A percentile compares a stretch with the other conserved stretches of the same genome.
Conservation (phyloP, 1,140 invertebrate genomes). For the Dendrolimus kikuchii region DNA sequence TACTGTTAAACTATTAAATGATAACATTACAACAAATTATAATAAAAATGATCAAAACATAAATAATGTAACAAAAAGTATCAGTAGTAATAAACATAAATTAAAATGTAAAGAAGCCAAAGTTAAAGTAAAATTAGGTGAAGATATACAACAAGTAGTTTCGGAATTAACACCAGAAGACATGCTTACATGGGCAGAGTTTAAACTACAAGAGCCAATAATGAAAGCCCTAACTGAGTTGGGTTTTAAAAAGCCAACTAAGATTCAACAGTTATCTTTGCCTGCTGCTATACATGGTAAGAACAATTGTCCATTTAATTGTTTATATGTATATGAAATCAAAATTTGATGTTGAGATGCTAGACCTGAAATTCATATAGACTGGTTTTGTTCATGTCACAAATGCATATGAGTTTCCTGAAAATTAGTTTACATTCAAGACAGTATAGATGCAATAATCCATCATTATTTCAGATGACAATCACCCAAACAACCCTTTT, state of each 20-base stretch:
- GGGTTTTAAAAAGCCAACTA: slow-evolving; percentile 86
- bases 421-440: too few species aligned
- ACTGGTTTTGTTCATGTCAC: too few species aligned
- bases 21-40: slow-evolving; percentile 10
- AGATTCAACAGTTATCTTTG: slow-evolving; percentile 85
- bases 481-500: too few species aligned
- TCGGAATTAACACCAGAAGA: slow-evolving; percentile 55
- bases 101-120: slow-evolving; percentile 8
- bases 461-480: too few species aligned
- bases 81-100: slow-evolving; percentile 2
- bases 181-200: slow-evolving; percentile 80
- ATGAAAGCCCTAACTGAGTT: slow-evolving; percentile 82
- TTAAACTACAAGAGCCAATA: slow-evolving; percentile 81
- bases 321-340: not conserved
- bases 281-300: slow-evolving; percentile 88
- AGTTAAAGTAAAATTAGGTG: slow-evolving; percentile 38
- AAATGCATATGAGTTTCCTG: too few species aligned
- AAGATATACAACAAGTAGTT: slow-evolving; percentile 23
- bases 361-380: too few species aligned
- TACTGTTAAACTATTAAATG: not conserved
- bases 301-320: slow-evolving; percentile 2
- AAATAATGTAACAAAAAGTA: slow-evolving; percentile 9
- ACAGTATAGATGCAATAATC: too few species aligned
- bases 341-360: too few species aligned
- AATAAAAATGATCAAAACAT: slow-evolving; percentile 11